These are phyloP conservation scores for Anarrhichthys ocellatus DNA, from an alignment of 2,113 vertebrate genomes.

Conservation along the genomic window DNA sequence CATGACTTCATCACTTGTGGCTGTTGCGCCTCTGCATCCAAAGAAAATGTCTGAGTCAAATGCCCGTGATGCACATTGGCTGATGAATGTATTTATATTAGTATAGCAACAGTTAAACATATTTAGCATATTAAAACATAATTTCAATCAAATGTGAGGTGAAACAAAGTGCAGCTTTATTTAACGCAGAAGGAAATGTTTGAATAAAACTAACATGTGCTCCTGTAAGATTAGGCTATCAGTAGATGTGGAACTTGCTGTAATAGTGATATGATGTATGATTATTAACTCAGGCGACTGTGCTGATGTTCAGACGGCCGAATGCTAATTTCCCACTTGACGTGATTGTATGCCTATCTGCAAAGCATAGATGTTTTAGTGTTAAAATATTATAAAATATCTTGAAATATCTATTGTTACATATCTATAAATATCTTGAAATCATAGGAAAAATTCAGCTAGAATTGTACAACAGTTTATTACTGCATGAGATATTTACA, in stretches of 20 bases:
- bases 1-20: conserved; percentile 15
- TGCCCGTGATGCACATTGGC: not conserved
- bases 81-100: not conserved
- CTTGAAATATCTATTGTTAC: not conserved
- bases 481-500: not conserved
- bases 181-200: not conserved
- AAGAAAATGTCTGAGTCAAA: conserved; percentile 1
- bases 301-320: not conserved
- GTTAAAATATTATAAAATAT: not conserved
- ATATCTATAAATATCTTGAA: not conserved
- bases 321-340: not conserved
- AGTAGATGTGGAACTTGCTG: conserved; percentile 20
- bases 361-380: not conserved
- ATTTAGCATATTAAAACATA: not conserved
- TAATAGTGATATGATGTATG: conserved; percentile 22
- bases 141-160: not conserved
- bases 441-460: not conserved
- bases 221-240: conserved; percentile 6
- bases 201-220: not conserved
- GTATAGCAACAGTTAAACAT: not conserved
- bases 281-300: conserved; percentile 28
- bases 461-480: not conserved
- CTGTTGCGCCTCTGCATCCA: conserved; percentile 13
- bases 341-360: not conserved
- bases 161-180: not conserved